Evolutionary conservation across 2,113 vertebrate genomes (phyloP), one percentile per base, ranked within the genome.

Genomic region (Hemichromis elongatus): DNA sequence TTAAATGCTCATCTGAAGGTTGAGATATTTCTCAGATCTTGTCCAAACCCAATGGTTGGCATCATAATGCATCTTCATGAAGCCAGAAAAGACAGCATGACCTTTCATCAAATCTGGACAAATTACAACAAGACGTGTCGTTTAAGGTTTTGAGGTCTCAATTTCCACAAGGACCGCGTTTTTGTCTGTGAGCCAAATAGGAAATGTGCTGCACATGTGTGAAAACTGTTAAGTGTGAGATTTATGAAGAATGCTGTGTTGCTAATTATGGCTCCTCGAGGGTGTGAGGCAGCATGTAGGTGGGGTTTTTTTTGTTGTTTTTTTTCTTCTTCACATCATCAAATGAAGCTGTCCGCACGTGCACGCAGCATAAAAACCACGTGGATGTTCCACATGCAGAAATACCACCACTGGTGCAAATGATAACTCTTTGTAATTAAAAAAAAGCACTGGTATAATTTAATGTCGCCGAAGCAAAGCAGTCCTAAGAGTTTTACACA

Each of bases 251-350:
- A 68, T 35, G 47, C 77, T 63, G 53, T 81, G 88, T 89, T 89
- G 88, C 91, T 94, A 93, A 93, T 95, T 92, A 93, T 50, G 42
- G 57, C 81, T 90, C 84, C 57, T 82, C 26, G 84, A 82, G 84
- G 68, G 80, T 84, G 80, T 92, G 59, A 45, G 82, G 10, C 66
- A 79, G 68, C 70, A 30, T 80, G 77, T 84, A 90, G 86, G 88
- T 85, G 84, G 45, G 59, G 42, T 63, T 16, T 68, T 82, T 82
- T 66, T 37, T 66, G 30, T n/a, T 45, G 55, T 13, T 59, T 77
- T 80, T 42, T 54, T 79, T 75, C 80, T 42, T 50, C 47, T 24
- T 9, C 54, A 57, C 87, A 80, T 87, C 89, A 88, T 92, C 89
- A 87, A 86, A 92, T 70, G 68, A 90, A 88, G 86, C 80, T 73